These are phyloP conservation scores for Leptinotarsa juncta DNA, from an alignment of 2,888 invertebrate species.

Conservation along the genomic window DNA sequence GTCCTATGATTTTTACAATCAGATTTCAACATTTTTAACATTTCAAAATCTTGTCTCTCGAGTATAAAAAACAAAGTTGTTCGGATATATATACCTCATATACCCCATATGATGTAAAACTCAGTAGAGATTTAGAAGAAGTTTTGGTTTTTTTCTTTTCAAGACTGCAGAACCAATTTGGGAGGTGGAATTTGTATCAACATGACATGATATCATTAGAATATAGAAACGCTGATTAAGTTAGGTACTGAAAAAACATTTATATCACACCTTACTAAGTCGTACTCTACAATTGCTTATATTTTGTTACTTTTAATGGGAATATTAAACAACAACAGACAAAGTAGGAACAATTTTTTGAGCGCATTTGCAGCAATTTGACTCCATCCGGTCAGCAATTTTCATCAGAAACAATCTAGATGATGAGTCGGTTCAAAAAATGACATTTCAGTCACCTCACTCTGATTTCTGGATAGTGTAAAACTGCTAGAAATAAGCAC, in stretches of 20 bases:
- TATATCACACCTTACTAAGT: slow-evolving; percentile 64
- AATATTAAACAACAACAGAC: slow-evolving; percentile 56
- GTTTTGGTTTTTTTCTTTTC: too few species aligned
- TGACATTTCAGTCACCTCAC: too few species aligned
- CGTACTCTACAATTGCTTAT: slow-evolving; percentile 64
- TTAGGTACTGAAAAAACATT: slow-evolving; percentile 43
- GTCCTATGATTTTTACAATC: too few species aligned
- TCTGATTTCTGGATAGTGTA: neutral
- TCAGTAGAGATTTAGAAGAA: too few species aligned
- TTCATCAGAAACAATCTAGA: too few species aligned
- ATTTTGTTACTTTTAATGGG: slow-evolving; percentile 55
- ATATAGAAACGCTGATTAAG: slow-evolving; percentile 33
- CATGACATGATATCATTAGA: slow-evolving; percentile 20
- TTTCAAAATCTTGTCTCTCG: too few species aligned
- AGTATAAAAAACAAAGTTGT: too few species aligned
- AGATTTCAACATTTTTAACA: too few species aligned
- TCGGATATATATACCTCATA: too few species aligned
- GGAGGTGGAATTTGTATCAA: slow-evolving; percentile 30
- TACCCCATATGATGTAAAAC: too few species aligned
- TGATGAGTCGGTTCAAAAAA: too few species aligned
- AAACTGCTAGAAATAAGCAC: slow-evolving; percentile 40
- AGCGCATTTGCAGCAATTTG: slow-evolving; percentile 38
- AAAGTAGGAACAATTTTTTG: slow-evolving; percentile 57
- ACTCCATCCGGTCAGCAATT: slow-evolving; percentile 10
- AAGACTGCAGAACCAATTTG: too few species aligned